A percentile compares a stretch with the other conserved stretches of the same genome.
phyloP scores from a whole-genome alignment of 2,797 vertebrate genomes.

The Pseudocheirus occidentalis region DNA sequence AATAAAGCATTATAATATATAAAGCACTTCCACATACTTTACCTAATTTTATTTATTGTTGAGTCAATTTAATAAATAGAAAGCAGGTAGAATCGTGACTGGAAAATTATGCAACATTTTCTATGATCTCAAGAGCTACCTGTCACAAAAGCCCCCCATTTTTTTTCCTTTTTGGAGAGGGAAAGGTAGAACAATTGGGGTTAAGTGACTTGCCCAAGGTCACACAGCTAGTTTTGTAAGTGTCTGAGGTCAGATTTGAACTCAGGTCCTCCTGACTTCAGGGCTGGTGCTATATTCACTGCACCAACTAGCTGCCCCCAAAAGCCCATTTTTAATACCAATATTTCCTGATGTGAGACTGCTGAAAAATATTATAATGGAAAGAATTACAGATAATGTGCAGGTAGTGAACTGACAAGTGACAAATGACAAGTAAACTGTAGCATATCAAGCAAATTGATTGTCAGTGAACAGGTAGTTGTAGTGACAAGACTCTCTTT shows the following conservation, averaged over 20 bases:
- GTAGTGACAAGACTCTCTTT: not conserved
- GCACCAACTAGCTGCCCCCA: too few relatives aligned
- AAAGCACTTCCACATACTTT: not conserved
- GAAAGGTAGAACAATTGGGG: too few relatives aligned
- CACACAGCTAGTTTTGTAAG: too few relatives aligned
- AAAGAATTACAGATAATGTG: not conserved
- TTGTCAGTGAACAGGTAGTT: not conserved
- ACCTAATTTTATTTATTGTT: not conserved
- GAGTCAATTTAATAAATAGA: not conserved
- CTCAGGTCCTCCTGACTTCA: too few relatives aligned
- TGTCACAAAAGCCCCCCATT: not conserved
- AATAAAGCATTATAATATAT: not conserved
- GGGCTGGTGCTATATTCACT: too few relatives aligned
- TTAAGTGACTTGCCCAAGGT: too few relatives aligned
- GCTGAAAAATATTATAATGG: not conserved
- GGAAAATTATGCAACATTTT: not conserved
- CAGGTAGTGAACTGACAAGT: not conserved
- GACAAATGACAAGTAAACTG: not conserved
- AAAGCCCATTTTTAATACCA: not conserved
- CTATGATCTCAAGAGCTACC: not conserved
- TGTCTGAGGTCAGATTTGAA: too few relatives aligned
- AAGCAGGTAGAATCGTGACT: not conserved
- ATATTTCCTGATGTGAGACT: not conserved
- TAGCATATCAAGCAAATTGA: not conserved
- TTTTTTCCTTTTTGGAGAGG: too few relatives aligned